Conservation (phyloP, 1,140 invertebrate species). For the Branchinecta lindahli region DNA sequence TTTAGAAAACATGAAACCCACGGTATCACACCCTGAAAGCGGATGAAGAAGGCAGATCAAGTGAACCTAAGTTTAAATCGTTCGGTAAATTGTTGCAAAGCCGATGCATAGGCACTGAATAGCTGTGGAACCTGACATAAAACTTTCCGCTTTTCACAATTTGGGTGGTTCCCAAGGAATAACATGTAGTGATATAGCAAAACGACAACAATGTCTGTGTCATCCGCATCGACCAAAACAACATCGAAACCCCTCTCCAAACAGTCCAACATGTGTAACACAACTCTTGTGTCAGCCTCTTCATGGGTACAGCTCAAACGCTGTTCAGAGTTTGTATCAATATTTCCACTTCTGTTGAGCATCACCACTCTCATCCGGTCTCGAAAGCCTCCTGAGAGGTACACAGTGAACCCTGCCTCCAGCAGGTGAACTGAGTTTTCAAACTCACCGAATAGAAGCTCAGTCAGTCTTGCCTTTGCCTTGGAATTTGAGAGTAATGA, state of each 20-base stretch:
- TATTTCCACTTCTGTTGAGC: too few species aligned
- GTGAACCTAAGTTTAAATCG: background rate
- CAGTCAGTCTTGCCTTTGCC: background rate
- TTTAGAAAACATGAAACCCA: slow-evolving; percentile 1
- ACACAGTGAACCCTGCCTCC: too few species aligned
- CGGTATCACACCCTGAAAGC: background rate
- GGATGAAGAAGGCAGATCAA: slow-evolving; percentile 1
- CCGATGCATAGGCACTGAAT: slow-evolving; percentile 2
- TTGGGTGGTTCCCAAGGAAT: slow-evolving; percentile 4
- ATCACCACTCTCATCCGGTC: too few species aligned
- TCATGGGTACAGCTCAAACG: too few species aligned
- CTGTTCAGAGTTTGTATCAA: too few species aligned
- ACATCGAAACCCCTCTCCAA: too few species aligned
- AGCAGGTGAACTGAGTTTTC: too few species aligned
- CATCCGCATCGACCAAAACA: background rate
- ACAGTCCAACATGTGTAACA: too few species aligned
- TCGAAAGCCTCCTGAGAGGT: too few species aligned
- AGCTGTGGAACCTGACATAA: background rate
- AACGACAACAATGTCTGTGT: slow-evolving; percentile 1
- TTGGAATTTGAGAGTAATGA: slow-evolving; percentile 5
- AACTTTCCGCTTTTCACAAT: background rate
- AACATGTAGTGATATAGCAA: background rate
- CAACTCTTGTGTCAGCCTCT: too few species aligned
- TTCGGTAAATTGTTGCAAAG: too few species aligned
- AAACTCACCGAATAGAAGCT: too few species aligned